These are phyloP conservation scores for Drosophila ezoana DNA, from an alignment of 2,888 invertebrate genomes.

Conservation along the genomic window DNA sequence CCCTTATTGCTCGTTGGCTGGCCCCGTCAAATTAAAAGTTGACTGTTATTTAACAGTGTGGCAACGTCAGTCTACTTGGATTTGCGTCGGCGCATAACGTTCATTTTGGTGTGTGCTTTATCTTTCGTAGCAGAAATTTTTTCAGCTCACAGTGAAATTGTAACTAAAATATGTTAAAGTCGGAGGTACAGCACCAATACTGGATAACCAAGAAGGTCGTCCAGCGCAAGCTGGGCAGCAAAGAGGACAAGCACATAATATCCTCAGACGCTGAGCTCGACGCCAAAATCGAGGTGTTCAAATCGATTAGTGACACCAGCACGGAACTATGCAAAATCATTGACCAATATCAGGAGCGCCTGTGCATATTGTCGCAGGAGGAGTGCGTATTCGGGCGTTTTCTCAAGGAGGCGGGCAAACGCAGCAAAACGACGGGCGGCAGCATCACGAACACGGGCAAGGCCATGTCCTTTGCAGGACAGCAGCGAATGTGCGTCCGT, in stretches of 20 bases:
- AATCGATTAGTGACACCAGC: conserved; percentile 96
- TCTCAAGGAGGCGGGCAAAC: conserved; percentile 96
- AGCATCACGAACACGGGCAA: conserved; percentile 94
- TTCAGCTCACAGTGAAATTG: conserved; percentile 35
- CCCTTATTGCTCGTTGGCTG: background rate
- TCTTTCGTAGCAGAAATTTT: conserved; percentile 34
- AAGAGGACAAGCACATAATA: conserved; percentile 98
- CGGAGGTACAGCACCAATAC: conserved; percentile 96
- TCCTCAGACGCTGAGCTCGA: conserved; percentile 98
- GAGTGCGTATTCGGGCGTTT: conserved; percentile 98
- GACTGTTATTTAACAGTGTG: conserved; percentile 6
- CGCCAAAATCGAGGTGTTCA: conserved; percentile 92
- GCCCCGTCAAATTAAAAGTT: background rate
- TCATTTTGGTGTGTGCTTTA: conserved; percentile 29
- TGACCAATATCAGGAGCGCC: conserved; percentile 96
- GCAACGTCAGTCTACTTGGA: conserved; percentile 42
- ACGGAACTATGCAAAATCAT: conserved; percentile 93
- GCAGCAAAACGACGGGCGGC: conserved; percentile 93
- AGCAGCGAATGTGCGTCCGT: conserved; percentile 94
- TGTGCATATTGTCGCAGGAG: conserved; percentile 97
- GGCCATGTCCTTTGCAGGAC: conserved; percentile 94
- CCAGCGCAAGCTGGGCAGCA: conserved; percentile 95
- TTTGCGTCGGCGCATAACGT: conserved; percentile 54
- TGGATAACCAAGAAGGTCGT: conserved; percentile 99
- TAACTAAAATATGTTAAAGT: conserved; percentile 80